These are phyloP conservation scores for Corythoichthys haematopterus DNA, from an alignment of 2,113 vertebrate genomes.

Conservation along the genomic window DNA sequence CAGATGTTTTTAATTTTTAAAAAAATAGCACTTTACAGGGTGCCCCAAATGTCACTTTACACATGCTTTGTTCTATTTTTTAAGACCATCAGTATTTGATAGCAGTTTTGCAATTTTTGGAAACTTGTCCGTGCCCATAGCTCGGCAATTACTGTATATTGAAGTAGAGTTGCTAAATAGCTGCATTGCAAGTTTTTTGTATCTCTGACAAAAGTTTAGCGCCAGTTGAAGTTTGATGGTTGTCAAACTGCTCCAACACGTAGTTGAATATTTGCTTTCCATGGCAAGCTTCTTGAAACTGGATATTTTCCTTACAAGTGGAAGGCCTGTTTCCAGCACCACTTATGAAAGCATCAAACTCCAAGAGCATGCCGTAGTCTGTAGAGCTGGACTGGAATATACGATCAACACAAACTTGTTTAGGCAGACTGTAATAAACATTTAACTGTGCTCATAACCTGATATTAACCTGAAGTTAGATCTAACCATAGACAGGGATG, in stretches of 20 bases:
- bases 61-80: not conserved
- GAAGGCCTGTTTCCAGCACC: not conserved
- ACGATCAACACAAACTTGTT: not conserved
- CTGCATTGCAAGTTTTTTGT: too few relatives aligned
- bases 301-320: not conserved
- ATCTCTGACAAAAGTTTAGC: too few relatives aligned
- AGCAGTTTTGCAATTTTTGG: not conserved
- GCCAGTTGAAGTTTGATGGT: too few relatives aligned
- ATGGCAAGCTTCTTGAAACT: not conserved
- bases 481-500: too few relatives aligned
- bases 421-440: not conserved
- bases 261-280: too few relatives aligned
- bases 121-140: not conserved
- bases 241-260: too few relatives aligned
- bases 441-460: too few relatives aligned
- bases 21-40: not conserved
- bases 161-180: not conserved
- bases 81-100: not conserved
- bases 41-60: not conserved
- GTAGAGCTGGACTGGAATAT: not conserved
- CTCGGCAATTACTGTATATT: not conserved
- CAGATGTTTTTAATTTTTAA: constrained; percentile 48
- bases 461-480: too few relatives aligned
- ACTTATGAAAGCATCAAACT: not conserved
- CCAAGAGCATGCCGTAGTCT: not conserved